A percentile compares a stretch with the other conserved stretches of the same genome.
These are phyloP conservation scores for Pelecanoides urinatrix DNA, from an alignment of 2,113 vertebrate genomes.

Conservation along the genomic window DNA sequence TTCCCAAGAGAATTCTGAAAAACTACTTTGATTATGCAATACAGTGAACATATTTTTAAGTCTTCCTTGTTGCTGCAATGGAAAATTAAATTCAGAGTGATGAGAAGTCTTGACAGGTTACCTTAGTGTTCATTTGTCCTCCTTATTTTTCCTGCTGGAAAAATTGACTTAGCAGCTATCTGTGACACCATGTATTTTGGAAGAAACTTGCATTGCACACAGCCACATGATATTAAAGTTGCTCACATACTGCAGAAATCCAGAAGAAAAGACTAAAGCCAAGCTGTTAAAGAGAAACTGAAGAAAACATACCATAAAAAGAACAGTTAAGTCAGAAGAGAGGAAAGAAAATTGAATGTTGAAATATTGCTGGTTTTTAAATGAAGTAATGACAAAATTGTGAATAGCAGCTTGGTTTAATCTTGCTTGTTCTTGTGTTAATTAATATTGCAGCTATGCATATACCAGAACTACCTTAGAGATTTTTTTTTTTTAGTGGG, in stretches of 20 bases:
- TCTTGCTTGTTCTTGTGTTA: background rate
- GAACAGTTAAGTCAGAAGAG: background rate
- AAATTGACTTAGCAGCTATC: background rate
- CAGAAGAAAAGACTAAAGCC: background rate
- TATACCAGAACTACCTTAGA: background rate
- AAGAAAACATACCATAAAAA: background rate
- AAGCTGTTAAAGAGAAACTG: background rate
- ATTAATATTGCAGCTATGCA: background rate
- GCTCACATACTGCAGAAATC: background rate
- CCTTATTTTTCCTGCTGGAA: background rate
- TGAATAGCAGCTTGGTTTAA: background rate
- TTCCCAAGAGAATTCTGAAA: background rate
- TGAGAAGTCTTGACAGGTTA: background rate
- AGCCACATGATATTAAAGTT: rapidly evolving
- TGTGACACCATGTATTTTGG: background rate
- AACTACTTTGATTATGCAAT: background rate
- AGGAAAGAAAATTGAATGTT: background rate
- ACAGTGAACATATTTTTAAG: background rate
- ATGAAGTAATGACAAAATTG: background rate
- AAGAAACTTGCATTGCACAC: background rate
- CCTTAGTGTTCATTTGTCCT: background rate
- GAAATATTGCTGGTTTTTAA: background rate
- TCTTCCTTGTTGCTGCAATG: background rate
- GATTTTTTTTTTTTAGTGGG: background rate
- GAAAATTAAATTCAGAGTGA: background rate